Evolutionary conservation across 2,888 invertebrate genomes (phyloP).

Genomic region (Drosophila ezoana): DNA sequence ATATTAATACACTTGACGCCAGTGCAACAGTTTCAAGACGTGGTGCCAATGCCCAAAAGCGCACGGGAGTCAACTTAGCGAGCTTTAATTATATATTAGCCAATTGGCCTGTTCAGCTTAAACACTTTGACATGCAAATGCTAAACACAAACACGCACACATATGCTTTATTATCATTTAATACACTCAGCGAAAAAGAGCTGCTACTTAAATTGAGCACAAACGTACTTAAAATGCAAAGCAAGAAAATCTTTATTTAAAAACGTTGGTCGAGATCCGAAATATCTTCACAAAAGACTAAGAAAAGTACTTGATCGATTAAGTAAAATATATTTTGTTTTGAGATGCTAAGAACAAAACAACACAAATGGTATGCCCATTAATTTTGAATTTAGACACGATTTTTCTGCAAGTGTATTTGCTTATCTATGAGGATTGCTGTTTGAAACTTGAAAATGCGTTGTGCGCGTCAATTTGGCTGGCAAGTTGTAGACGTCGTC

Average conservation of each 20-base stretch:
- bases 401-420: slow-evolving; percentile 7
- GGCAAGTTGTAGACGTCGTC: slow-evolving; percentile 43
- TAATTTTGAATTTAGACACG: not conserved
- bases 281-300: too few species aligned
- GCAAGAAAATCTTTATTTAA: too few species aligned
- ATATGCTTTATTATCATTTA: slow-evolving; percentile 1
- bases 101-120: slow-evolving; percentile 55
- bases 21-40: slow-evolving; percentile 25
- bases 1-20: slow-evolving; percentile 37
- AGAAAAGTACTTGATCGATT: not conserved
- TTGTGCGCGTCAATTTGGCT: slow-evolving; percentile 53
- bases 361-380: too few species aligned
- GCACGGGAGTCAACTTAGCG: slow-evolving; percentile 29
- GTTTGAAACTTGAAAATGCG: slow-evolving; percentile 45
- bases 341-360: too few species aligned
- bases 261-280: too few species aligned
- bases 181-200: not conserved
- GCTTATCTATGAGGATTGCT: slow-evolving; percentile 16
- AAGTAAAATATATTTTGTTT: not conserved
- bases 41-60: slow-evolving; percentile 23
- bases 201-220: not conserved
- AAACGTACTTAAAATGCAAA: not conserved
- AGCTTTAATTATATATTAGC: slow-evolving; percentile 70
- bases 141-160: slow-evolving; percentile 20
- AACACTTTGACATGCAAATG: slow-evolving; percentile 63